These are phyloP conservation scores for Uromys caudimaculatus DNA, from an alignment of 2,797 vertebrate species.

Conservation along the genomic window DNA sequence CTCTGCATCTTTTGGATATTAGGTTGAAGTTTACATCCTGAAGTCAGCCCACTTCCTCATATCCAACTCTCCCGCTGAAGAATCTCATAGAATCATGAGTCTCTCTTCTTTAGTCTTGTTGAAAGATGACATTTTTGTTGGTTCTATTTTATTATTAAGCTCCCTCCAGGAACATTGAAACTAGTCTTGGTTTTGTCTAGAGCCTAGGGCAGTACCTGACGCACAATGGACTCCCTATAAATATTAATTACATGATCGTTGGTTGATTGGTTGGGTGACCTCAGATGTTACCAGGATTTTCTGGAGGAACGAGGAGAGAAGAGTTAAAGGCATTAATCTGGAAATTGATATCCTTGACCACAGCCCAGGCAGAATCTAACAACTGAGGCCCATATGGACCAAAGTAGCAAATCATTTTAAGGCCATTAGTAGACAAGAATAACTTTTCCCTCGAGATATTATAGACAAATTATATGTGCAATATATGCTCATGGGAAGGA, in stretches of 20 bases:
- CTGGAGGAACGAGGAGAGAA: neutral
- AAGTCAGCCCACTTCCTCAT: neutral
- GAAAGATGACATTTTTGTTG: conserved; percentile 4
- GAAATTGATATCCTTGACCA: neutral
- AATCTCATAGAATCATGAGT: neutral
- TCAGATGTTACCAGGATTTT: neutral
- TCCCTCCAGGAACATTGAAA: neutral
- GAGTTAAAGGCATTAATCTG: neutral
- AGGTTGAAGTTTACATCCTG: neutral
- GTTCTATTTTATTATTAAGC: neutral
- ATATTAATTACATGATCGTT: conserved; percentile 1
- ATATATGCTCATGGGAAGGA: neutral
- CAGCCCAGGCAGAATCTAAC: neutral
- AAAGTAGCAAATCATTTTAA: conserved; percentile 44
- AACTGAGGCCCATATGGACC: neutral
- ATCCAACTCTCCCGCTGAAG: neutral
- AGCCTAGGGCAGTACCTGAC: neutral
- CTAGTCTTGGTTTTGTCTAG: neutral
- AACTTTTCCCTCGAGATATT: neutral
- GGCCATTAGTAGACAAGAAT: neutral
- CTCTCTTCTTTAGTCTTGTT: neutral
- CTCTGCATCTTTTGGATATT: neutral
- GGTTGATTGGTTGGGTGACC: neutral
- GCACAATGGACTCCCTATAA: neutral
- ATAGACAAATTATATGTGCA: neutral